phyloP scores from a whole-genome alignment of 2,888 invertebrate genomes.

The Zygaena filipendulae region DNA sequence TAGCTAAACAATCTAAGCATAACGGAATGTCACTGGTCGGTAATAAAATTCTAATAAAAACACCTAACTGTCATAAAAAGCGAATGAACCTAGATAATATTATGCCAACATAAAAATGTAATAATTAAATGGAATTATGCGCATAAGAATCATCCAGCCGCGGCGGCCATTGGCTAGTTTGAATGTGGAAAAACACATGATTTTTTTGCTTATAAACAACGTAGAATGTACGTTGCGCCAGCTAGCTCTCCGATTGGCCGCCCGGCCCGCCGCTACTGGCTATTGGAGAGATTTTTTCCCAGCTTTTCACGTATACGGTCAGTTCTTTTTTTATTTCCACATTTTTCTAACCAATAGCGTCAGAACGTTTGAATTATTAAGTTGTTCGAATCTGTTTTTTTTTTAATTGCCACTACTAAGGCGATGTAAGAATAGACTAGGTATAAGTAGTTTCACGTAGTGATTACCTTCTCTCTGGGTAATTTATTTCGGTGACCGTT shows the following conservation, averaged over 20 bases:
- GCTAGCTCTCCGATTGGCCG: slow-evolving; percentile 41
- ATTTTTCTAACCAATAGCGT: slow-evolving; percentile 58
- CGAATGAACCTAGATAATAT: too few relatives aligned
- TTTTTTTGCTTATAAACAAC: slow-evolving; percentile 58
- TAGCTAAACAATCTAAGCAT: too few relatives aligned
- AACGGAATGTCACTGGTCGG: too few relatives aligned
- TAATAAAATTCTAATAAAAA: too few relatives aligned
- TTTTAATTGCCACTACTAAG: too few relatives aligned
- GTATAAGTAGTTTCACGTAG: too few relatives aligned
- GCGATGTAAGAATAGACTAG: too few relatives aligned
- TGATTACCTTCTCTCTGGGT: too few relatives aligned
- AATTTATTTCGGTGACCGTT: too few relatives aligned
- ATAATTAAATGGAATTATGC: slow-evolving; percentile 37
- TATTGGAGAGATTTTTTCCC: slow-evolving; percentile 59
- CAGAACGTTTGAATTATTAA: slow-evolving; percentile 57
- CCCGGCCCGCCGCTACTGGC: slow-evolving; percentile 26
- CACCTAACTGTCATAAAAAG: too few relatives aligned
- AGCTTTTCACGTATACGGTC: slow-evolving; percentile 59
- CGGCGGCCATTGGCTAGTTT: slow-evolving; percentile 46
- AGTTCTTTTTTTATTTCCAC: slow-evolving; percentile 46
- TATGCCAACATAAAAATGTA: too few relatives aligned
- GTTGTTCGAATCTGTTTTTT: too few relatives aligned
- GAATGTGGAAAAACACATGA: slow-evolving; percentile 61
- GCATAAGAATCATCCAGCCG: slow-evolving; percentile 28
- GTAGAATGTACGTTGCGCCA: slow-evolving; percentile 56